Evolutionary conservation across 2,113 vertebrate genomes (phyloP), one percentile per base, ranked within the genome.

Genomic region (Carassius auratus): DNA sequence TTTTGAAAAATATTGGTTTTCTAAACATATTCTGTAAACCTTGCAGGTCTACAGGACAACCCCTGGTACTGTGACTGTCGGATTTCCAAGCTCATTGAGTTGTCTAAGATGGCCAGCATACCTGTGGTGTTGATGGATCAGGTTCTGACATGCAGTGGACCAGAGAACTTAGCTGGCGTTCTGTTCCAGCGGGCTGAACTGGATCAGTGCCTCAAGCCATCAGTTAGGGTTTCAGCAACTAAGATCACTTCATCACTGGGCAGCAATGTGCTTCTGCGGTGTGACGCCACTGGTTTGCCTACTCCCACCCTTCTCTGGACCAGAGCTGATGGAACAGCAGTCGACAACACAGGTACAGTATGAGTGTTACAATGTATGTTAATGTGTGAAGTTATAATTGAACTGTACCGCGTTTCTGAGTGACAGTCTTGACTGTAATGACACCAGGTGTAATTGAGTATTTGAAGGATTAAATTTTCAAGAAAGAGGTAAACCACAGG

Each of bases 51-150:
- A 12, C 98, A 99, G 90, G 98, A 99, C 90, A 99, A 99, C 83
- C 96, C 96, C 1, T 99, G 98, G 98, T 94, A 95, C 89, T 99
- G 98, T 83, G 97, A 99, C 92, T 99, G 98, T 80, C 96, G 94
- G 85, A 96, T 99, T 91, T 99, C 97, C 74, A 98, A 97, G 87
- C 85, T 98, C 48, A 97, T 99, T 0, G 96, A 97, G 87, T 88
- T 99, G 87, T 97, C 97, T 38, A 99, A 97, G 93, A 95, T 94
- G 74, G 26, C 91, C 0, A 92, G 95, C 85, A 92, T 91, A 0
- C 87, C 91, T 0, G 52, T 98, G 61, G 90, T 98, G 74, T 93
- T 99, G 74, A 96, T 99, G 76, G 98, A 99, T 80, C 92, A 95
- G 0, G 57, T 96, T 82, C 84, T 99, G 90, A 89, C 92, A 5